phyloP scores from a whole-genome alignment of 2,797 vertebrate species.

The Anguilla anguilla region DNA sequence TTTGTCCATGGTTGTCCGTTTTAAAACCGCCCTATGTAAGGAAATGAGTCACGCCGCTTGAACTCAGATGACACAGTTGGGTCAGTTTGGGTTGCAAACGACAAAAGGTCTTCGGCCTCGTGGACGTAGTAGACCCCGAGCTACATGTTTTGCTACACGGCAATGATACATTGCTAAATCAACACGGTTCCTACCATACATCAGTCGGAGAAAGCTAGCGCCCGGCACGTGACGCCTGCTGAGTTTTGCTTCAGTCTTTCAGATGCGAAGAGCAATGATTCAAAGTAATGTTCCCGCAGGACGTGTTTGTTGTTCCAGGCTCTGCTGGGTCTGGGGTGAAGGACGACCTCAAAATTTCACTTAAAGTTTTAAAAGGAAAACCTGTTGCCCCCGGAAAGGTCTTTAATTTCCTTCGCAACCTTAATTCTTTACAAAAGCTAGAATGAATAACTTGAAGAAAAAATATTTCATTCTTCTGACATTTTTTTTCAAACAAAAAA shows the following conservation, averaged over 20 bases:
- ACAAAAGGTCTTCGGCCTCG: background rate
- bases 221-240: background rate
- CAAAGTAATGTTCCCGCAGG: slow-evolving; percentile 27
- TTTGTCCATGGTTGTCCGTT: background rate
- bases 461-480: background rate
- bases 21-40: background rate
- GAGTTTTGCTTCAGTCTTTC: slow-evolving; percentile 11
- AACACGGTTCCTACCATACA: slow-evolving; percentile 35
- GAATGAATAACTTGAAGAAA: background rate
- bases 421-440: background rate
- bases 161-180: slow-evolving; percentile 36
- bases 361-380: slow-evolving; percentile 10
- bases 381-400: background rate
- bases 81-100: slow-evolving; percentile 29
- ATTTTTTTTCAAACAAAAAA: background rate
- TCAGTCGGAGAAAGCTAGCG: slow-evolving; percentile 26
- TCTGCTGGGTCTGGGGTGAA: slow-evolving; percentile 24
- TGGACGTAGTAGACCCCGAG: background rate
- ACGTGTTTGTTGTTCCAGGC: slow-evolving; percentile 39
- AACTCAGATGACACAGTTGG: slow-evolving; percentile 19
- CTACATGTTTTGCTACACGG: slow-evolving; percentile 15
- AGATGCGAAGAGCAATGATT: slow-evolving; percentile 22
- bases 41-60: slow-evolving; percentile 17
- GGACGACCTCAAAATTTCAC: slow-evolving; percentile 30
- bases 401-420: background rate